Base-by-base conservation (phyloP, 2,113 vertebrate genomes). In the Phyllopteryx taeniolatus region DNA sequence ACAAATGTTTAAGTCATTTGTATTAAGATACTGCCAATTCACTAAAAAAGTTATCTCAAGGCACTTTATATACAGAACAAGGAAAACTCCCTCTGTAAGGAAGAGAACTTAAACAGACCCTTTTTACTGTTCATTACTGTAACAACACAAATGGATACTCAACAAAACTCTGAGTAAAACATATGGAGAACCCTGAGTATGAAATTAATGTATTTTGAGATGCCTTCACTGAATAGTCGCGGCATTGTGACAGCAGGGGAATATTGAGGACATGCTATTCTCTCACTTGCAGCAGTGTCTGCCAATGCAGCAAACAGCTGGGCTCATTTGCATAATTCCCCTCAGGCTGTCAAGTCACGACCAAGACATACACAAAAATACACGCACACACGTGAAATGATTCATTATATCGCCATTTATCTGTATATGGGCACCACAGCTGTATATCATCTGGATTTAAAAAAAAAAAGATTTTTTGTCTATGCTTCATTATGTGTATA, bases 281-380 rank as follows among this genome's bases (percentile, higher is more conserved):
- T 80, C 71, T 74, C 71, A 76, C 75, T 85, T 80, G 22, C 74
- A 73, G 79, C 74, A 74, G 79, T 81, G 72, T 82, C 79, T 84
- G 80, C 83, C 77, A 79, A 71, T 80, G 84, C 77, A 81, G 79
- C 77, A 85, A 91, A 91, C 89, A 89, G 88, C 88, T 91, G 85
- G 86, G 79, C 11, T 86, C 72, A 91, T 91, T 88, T 88, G 84
- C 89, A 91, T 89, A 88, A 84, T 84, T 85, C 80, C 87, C 86
- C 89, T 86, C 84, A 88, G 84, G 86, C 89, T 83, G 86, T 89
- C 88, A 83, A 78, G 79, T 85, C 71, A 69, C 43, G 60, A 85
- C 82, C 72, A 68, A 78, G 76, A 83, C 83, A 46, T 49, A 73
- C 77, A 79, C 72, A 73, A 20, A 79, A 70, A 75, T 27, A 71